phyloP scores from a whole-genome alignment of 64 coral and sea anemone species.

The Porites lutea region DNA sequence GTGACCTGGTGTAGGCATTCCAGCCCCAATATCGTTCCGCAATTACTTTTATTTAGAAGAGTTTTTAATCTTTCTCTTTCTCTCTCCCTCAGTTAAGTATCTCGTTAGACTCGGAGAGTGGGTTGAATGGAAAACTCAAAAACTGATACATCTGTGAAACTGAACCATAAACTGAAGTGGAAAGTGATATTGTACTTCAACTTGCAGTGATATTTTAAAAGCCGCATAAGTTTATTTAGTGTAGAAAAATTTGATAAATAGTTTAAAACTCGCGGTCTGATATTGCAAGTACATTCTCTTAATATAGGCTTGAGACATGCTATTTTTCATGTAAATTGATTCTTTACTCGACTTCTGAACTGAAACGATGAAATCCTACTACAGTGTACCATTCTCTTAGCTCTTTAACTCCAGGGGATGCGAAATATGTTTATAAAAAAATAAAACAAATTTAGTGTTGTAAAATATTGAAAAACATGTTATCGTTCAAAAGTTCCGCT shows the following conservation, averaged over 20 bases:
- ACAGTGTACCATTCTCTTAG: background rate
- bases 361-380: background rate
- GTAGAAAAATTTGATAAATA: background rate
- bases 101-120: background rate
- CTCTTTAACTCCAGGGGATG: too few relatives aligned
- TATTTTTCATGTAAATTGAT: background rate
- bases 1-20: background rate
- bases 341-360: too few relatives aligned
- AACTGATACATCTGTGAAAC: background rate
- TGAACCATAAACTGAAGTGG: background rate
- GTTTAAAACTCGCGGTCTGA: background rate
- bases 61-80: background rate
- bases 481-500: too few relatives aligned
- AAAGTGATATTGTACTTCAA: background rate
- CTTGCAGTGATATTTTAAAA: background rate
- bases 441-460: too few relatives aligned
- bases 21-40: background rate
- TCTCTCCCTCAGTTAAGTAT: background rate
- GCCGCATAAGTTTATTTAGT: background rate
- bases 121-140: constrained; percentile 1
- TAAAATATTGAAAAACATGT: too few relatives aligned
- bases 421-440: too few relatives aligned
- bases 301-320: background rate
- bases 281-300: background rate
- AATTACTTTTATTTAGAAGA: background rate